Evolutionary conservation across 1,140 invertebrate genomes (phyloP), one percentile per base, ranked within the genome.

Genomic region (Chrysoperla carnea): DNA sequence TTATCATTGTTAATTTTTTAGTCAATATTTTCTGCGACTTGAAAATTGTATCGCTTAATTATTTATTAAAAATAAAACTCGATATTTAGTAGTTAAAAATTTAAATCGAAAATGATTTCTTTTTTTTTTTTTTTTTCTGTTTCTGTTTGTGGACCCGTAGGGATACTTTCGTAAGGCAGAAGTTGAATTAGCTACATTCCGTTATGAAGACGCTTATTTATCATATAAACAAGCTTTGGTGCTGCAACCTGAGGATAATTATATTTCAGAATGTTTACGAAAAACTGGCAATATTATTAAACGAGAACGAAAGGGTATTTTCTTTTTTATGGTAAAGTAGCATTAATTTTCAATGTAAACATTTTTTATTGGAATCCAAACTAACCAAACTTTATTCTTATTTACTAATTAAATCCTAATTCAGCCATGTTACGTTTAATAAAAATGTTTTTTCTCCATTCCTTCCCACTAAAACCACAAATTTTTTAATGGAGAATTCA

Each of bases 91-190:
- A 29, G 8, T 12, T 17, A 29, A n/a, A 14, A 23, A 29, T 14
- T 3, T 15, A 45, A 43, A 8, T 2, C 28, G 8, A 17, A 39
- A 27, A 29, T 40, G 17, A 33, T 46, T 48, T 29, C 39, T 44
- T 40, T 36, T 36, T 11, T 14, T 23, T 13, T 9, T 28, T 15
- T 14, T 35, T 45, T 35, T 50, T 47, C 5, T 23, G 17, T 23
- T 23, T 23, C n/a, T n/a, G n/a, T 23, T 2, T 23, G 17, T 23
- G 17, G 17, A 23, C 52, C 69, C 64, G 36, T 53, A 84, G 81
- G 82, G 82, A 12, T 84, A 83, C 61, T 85, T 78, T 61, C 67
- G 83, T 41, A 77, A 80, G 58, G 84, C 73, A 35, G 82, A 87
- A 64, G 76, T 85, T 8, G 76, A 84, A 61, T 74, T 70, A 52